phyloP scores from a whole-genome alignment of 2,888 invertebrate species.

The Heliconius erato region DNA sequence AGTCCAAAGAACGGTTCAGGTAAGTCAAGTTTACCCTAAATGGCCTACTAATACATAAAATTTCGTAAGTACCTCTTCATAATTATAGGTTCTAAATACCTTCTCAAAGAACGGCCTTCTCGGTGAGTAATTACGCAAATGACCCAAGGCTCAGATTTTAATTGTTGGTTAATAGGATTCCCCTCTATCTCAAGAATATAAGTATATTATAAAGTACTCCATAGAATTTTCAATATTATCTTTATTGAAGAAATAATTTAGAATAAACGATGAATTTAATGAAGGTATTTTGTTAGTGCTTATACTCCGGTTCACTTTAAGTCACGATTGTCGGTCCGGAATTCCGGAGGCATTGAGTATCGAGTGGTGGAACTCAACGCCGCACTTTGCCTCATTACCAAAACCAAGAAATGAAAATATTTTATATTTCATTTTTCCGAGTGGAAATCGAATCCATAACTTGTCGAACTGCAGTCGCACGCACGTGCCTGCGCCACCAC shows the following conservation, averaged over 20 bases:
- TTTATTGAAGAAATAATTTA: conserved; percentile 17
- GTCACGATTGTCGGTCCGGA: no score
- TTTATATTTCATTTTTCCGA: neutral
- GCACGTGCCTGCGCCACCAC: neutral
- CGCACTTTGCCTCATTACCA: neutral
- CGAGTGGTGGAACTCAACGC: neutral
- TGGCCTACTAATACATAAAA: conserved; percentile 14
- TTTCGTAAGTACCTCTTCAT: neutral
- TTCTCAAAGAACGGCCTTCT: conserved; percentile 44
- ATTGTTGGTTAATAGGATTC: conserved; percentile 53
- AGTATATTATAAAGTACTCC: conserved; percentile 17
- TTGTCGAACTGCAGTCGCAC: neutral
- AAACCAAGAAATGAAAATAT: neutral
- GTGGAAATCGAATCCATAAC: neutral
- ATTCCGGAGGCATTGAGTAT: neutral
- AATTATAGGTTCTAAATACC: conserved; percentile 45
- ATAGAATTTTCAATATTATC: conserved; percentile 20
- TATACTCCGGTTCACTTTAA: neutral
- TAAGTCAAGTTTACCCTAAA: neutral
- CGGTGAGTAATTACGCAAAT: conserved; percentile 54
- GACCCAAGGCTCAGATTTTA: conserved; percentile 51
- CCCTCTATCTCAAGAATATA: conserved; percentile 38
- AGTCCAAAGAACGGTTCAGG: neutral
- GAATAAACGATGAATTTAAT: conserved; percentile 1
- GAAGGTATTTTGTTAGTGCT: neutral